Base-by-base conservation (phyloP, 1,140 invertebrate species). In the Anthonomus grandis region DNA sequence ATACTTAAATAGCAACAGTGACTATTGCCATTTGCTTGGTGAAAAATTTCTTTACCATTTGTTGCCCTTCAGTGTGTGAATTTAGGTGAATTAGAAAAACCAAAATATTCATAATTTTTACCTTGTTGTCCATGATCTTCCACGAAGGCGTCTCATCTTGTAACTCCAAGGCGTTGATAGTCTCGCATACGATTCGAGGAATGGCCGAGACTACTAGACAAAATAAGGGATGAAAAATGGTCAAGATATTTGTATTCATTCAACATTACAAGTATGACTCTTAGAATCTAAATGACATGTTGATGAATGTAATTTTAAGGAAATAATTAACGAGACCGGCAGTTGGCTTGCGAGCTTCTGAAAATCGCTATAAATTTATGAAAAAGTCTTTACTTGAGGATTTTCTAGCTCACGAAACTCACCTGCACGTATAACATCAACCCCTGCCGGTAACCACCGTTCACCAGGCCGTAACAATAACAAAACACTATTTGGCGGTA, bases 61-160 rank as follows among this genome's bases (percentile, higher is more conserved):
- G n/a, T n/a, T n/a, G n/a, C n/a, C n/a, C n/a, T n/a, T n/a, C 17
- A 39, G 37, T 39, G 37, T 5, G n/a, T n/a, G n/a, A n/a, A n/a
- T n/a, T n/a, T n/a, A n/a, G n/a, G n/a, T n/a, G n/a, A n/a, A n/a
- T n/a, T n/a, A n/a, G n/a, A n/a, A n/a, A n/a, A n/a, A n/a, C n/a
- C n/a, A n/a, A n/a, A n/a, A n/a, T n/a, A n/a, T n/a, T n/a, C n/a
- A 31, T 38, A 38, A 1, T 90, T 4, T 38, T 23, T 21, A 56
- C 55, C 79, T 93, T 90, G 83, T 93, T 93, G 83, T 95, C 91
- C 89, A 93, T 93, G 80, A 95, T 93, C 78, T 94, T 94, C 92
- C 92, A 95, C 76, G 91, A 93, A 66, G 91, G 91, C 70, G 90
- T 91, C 76, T 93, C 91, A 90, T 94, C 89, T 79, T 93, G 91